Percentiles rank a stretch among this genome's conserved stretches.
These are phyloP conservation scores for Sminthurides bifidus DNA, from an alignment of 1,140 invertebrate genomes.

Conservation along the genomic window DNA sequence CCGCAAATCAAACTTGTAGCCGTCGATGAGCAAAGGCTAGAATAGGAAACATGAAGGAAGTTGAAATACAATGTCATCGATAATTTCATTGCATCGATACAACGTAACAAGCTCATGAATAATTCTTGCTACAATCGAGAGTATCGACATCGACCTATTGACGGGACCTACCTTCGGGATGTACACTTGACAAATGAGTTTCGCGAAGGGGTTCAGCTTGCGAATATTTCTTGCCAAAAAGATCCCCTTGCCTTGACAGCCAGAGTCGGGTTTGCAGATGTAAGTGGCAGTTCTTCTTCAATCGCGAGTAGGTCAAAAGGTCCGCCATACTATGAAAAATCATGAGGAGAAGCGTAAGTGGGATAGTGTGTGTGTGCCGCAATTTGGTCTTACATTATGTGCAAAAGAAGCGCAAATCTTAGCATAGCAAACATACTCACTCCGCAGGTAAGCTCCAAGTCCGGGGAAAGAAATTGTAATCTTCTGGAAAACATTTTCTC, in stretches of 20 bases:
- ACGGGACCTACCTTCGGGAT: slow-evolving; percentile 36
- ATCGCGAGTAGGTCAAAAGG: slow-evolving; percentile 37
- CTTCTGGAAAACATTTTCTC: slow-evolving; percentile 69
- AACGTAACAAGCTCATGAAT: no score
- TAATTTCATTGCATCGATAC: no score
- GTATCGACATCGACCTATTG: not conserved
- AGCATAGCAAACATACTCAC: slow-evolving; percentile 40
- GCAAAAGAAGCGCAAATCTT: not conserved
- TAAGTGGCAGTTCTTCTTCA: slow-evolving; percentile 61
- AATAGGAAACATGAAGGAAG: not conserved
- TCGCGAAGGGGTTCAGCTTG: slow-evolving; percentile 61
- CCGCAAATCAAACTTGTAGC: slow-evolving; percentile 93
- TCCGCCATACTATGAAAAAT: slow-evolving; percentile 7
- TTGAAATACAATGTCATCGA: not conserved
- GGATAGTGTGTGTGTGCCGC: not conserved
- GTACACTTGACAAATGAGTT: slow-evolving; percentile 73
- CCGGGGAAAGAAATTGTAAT: slow-evolving; percentile 82
- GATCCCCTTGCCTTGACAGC: slow-evolving; percentile 75
- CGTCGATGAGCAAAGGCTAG: slow-evolving; percentile 77
- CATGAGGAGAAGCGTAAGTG: slow-evolving; percentile 5
- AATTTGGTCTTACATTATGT: no score
- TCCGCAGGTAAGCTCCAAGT: slow-evolving; percentile 89
- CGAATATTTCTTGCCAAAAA: slow-evolving; percentile 66
- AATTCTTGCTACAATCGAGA: not conserved
- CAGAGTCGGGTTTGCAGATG: slow-evolving; percentile 77